Percentiles rank a stretch among this genome's conserved stretches.
phyloP scores from a whole-genome alignment of 2,113 vertebrate genomes.

The Cololabis saira region DNA sequence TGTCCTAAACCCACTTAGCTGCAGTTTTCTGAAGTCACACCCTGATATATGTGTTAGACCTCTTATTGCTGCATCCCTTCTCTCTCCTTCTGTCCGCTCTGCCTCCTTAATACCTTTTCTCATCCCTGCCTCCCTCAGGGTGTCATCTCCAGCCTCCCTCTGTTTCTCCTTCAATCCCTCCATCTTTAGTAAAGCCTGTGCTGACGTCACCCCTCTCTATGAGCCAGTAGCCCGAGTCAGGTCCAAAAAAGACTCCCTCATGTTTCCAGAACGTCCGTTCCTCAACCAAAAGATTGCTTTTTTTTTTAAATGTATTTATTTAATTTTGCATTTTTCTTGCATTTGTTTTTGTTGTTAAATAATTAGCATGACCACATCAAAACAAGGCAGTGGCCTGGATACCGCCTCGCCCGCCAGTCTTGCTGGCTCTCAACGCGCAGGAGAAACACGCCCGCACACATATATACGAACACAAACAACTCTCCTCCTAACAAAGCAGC shows the following conservation, averaged over 20 bases:
- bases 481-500: constrained; percentile 63
- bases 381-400: constrained; percentile 77
- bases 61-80: constrained; percentile 53
- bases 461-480: constrained; percentile 40
- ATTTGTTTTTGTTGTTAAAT: constrained; percentile 30
- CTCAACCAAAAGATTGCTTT: constrained; percentile 6
- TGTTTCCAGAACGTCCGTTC: constrained; percentile 41
- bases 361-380: constrained; percentile 79
- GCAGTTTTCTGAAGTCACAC: constrained; percentile 66
- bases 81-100: constrained; percentile 31
- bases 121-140: constrained; percentile 68
- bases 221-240: constrained; percentile 69
- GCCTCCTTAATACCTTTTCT: constrained; percentile 67
- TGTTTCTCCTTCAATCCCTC: constrained; percentile 66
- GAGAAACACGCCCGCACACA: constrained; percentile 36
- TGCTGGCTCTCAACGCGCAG: constrained; percentile 56
- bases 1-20: constrained; percentile 73
- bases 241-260: constrained; percentile 67
- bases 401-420: constrained; percentile 66
- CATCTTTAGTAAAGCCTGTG: constrained; percentile 62
- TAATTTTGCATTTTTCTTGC: constrained; percentile 6
- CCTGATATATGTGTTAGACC: constrained; percentile 65
- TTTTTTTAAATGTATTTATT: background rate
- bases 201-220: constrained; percentile 70
- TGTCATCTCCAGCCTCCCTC: constrained; percentile 61